phyloP scores from a whole-genome alignment of 2,113 vertebrate species.

The Pristiophorus japonicus region DNA sequence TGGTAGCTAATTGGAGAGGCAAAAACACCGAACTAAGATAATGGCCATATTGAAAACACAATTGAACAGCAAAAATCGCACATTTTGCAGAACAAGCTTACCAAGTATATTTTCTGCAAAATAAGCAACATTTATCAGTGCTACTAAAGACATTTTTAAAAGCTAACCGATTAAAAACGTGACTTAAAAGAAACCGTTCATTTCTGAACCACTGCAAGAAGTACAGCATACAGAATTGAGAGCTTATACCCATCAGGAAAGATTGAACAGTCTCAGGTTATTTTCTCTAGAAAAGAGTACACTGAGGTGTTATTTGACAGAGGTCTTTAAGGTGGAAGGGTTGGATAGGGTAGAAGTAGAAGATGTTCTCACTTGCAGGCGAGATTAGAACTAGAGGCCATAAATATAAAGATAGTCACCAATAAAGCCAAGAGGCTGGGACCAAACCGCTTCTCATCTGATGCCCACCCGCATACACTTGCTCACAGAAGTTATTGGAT shows the following conservation, averaged over 20 bases:
- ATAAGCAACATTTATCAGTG: background rate
- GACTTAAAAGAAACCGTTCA: background rate
- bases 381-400: background rate
- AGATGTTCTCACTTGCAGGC: background rate
- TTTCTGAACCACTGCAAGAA: background rate
- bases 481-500: too few species aligned
- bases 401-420: background rate
- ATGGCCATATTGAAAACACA: background rate
- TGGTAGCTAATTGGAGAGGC: conserved; percentile 68
- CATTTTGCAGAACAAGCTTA: background rate
- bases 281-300: too few species aligned
- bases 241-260: background rate
- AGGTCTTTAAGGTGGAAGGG: background rate
- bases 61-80: background rate
- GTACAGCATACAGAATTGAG: background rate
- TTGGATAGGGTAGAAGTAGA: background rate
- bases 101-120: background rate
- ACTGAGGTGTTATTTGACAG: background rate
- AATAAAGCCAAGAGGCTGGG: background rate
- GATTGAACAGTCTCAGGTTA: background rate
- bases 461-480: too few species aligned
- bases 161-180: background rate
- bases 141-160: background rate
- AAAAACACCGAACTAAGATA: conserved; percentile 1
- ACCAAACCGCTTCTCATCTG: too few species aligned